Base-by-base conservation (phyloP, 2,113 vertebrate genomes). In the Colinus virginianus region DNA sequence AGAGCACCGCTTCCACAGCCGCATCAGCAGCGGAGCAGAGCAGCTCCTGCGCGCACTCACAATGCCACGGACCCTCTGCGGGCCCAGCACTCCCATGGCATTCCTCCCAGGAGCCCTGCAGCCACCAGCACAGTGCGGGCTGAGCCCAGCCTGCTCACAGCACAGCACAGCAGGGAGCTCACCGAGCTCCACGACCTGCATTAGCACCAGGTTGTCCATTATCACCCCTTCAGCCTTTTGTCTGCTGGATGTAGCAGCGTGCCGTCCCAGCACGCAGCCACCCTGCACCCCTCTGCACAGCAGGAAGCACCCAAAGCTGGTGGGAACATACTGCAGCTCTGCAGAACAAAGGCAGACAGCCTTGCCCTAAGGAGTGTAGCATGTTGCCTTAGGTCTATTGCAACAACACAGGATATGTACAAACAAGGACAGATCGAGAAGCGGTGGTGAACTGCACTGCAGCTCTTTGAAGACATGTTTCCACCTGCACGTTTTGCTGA, bases 1-100 rank as follows among this genome's bases (percentile, higher is more conserved):
- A 36, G 70, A 53, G 62, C 78, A 22, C 11, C 48, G 0, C 56
- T 17, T 5, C 78, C 17, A n/a, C 1, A 0, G 25, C 78, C 14
- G 30, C 1, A 0, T 21, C 14, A 6, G 72, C 1, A 62, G 84
- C 36, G 0, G 0, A 55, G 70, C 74, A 13, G 3, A 69, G 79
- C 5, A 0, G 1, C 36, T 59, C 7, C 11, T 22, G 7, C 4
- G 58, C 42, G 23, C 68, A 42, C 89, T 34, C 34, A 32, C 15
- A 36, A 11, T 49, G 23, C 62, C 1, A 3, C 11, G 7, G 6
- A 11, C 2, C 11, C 36, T 3, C 62, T 72, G 42, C 2, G 13
- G 70, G 18, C 53, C 28, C 53, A 56, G 53, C 18, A n/a, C 9
- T 20, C 32, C 55, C 30, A 18, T 32, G 11, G 28, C 18, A 18